Percentiles rank a stretch among this genome's conserved stretches.
These are phyloP conservation scores for Chaenodraco wilsoni DNA, from an alignment of 2,797 vertebrate genomes.

Conservation along the genomic window DNA sequence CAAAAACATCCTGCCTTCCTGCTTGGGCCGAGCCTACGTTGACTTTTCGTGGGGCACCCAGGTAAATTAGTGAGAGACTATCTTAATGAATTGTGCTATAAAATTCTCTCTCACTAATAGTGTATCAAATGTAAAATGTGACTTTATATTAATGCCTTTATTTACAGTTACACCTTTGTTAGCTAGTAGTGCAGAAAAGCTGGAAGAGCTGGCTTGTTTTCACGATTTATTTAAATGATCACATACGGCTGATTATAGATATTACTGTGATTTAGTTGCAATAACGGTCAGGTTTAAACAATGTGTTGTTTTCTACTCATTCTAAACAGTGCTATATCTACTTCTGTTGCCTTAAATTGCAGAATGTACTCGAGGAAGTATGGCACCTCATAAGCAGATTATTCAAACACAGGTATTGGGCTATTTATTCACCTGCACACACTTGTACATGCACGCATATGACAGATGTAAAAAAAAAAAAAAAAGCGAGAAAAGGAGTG, in stretches of 20 bases:
- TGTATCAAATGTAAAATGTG: too few species aligned
- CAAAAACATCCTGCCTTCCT: conserved; percentile 88
- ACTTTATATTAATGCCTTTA: too few species aligned
- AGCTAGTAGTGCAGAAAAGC: too few species aligned
- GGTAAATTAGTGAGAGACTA: conserved; percentile 55
- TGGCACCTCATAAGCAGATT: background rate
- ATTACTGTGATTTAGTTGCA: background rate
- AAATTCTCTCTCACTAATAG: too few species aligned
- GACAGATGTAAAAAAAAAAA: conserved; percentile 14
- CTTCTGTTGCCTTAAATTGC: background rate
- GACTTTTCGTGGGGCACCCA: conserved; percentile 69
- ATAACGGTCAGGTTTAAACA: background rate
- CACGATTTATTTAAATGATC: background rate
- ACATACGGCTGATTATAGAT: background rate
- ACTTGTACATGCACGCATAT: conserved; percentile 11
- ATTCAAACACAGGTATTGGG: conserved; percentile 8
- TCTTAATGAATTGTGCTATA: too few species aligned
- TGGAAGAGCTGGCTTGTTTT: background rate
- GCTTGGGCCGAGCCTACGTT: conserved; percentile 74
- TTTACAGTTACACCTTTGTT: too few species aligned
- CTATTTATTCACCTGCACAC: conserved; percentile 11
- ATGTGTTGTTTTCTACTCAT: background rate
- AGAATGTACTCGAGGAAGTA: background rate
- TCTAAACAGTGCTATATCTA: background rate
- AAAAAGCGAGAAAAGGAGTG: background rate